phyloP scores from a whole-genome alignment of 2,797 vertebrate genomes.

The Rallus crepitans region DNA sequence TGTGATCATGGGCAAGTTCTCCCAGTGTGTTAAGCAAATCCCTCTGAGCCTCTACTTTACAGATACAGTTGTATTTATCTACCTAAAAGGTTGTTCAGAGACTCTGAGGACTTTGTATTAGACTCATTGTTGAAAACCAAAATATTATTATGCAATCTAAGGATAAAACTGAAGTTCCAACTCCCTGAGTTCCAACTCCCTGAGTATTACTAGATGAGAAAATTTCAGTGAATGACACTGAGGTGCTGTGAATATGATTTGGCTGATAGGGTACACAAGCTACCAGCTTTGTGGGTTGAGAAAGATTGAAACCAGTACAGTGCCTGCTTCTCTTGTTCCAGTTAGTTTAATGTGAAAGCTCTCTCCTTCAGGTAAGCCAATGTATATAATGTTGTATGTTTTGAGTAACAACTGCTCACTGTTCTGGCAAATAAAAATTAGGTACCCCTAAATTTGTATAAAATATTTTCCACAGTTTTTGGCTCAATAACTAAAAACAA shows the following conservation, averaged over 20 bases:
- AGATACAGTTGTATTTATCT: slow-evolving; percentile 26
- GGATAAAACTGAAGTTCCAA: neutral
- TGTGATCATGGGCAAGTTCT: neutral
- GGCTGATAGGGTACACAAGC: neutral
- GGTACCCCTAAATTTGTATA: neutral
- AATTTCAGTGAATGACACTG: neutral
- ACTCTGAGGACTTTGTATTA: neutral
- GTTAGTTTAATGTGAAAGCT: neutral
- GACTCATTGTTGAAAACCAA: neutral
- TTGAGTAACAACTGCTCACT: neutral
- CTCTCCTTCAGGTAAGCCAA: neutral
- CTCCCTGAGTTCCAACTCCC: neutral
- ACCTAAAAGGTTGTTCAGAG: neutral
- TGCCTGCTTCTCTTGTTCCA: neutral
- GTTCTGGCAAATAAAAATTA: neutral
- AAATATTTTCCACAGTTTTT: neutral
- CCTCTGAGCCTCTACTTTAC: neutral
- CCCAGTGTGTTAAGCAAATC: neutral
- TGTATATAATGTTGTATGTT: neutral
- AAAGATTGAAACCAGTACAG: neutral
- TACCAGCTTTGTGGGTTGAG: neutral
- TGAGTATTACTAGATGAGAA: neutral
- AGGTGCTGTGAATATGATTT: neutral
- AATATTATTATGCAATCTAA: neutral
- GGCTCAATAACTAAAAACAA: neutral